Evolutionary conservation across 2,113 vertebrate species (phyloP).

Genomic region (Thymallus thymallus): DNA sequence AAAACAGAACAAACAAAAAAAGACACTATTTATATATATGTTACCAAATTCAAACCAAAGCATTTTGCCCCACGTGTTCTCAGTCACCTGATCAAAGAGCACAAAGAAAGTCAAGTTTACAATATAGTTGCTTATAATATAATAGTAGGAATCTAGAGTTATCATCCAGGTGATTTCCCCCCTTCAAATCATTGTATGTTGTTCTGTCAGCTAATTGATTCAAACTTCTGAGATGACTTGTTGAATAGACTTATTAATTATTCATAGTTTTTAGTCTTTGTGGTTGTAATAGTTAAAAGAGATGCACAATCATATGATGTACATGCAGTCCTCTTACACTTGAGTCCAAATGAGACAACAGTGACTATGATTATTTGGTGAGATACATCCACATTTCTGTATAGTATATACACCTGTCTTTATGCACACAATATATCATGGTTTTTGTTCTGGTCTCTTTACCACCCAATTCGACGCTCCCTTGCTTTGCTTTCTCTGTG

Average conservation of each 20-base stretch:
- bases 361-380: slow-evolving; percentile 43
- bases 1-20: slow-evolving; percentile 11
- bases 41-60: slow-evolving; percentile 61
- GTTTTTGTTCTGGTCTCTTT: slow-evolving; percentile 5
- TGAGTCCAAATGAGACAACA: slow-evolving; percentile 33
- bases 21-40: slow-evolving; percentile 19
- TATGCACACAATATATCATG: slow-evolving; percentile 15
- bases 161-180: background rate
- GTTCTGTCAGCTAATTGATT: slow-evolving; percentile 41
- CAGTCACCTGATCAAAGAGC: slow-evolving; percentile 53
- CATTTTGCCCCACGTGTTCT: slow-evolving; percentile 47
- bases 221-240: background rate
- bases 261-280: slow-evolving; percentile 36
- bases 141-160: background rate
- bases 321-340: slow-evolving; percentile 26
- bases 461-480: slow-evolving; percentile 20
- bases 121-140: slow-evolving; percentile 17
- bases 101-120: slow-evolving; percentile 70
- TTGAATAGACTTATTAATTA: slow-evolving; percentile 23
- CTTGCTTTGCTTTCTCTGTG: slow-evolving; percentile 31
- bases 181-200: slow-evolving; percentile 49
- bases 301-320: slow-evolving; percentile 25
- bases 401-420: slow-evolving; percentile 31
- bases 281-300: slow-evolving; percentile 26
- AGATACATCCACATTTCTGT: slow-evolving; percentile 11